A percentile compares a stretch with the other conserved stretches of the same genome.
These are phyloP conservation scores for Trematomus bernacchii DNA, from an alignment of 2,797 vertebrate genomes.

Conservation along the genomic window DNA sequence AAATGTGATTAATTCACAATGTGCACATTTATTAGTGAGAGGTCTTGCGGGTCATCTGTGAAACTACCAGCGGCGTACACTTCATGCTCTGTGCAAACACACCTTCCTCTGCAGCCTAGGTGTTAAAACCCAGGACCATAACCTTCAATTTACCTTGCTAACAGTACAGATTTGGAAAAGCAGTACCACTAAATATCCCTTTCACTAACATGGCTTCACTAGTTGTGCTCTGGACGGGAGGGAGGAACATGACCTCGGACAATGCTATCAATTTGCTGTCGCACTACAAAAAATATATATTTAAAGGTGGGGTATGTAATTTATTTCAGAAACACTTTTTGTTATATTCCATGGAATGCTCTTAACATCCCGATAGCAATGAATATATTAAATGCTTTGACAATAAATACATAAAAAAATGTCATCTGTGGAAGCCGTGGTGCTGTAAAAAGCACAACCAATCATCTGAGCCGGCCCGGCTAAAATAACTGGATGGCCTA, in stretches of 20 bases:
- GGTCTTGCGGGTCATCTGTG: conserved; percentile 31
- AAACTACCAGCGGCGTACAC: conserved; percentile 3
- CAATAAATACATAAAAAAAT: no score
- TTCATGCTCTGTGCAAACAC: background rate
- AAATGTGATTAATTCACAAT: conserved; percentile 18
- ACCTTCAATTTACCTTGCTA: background rate
- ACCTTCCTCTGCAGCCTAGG: background rate
- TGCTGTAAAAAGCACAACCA: no score
- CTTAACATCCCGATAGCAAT: no score
- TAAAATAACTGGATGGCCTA: no score
- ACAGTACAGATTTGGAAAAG: background rate
- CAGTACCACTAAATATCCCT: background rate
- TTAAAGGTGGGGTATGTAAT: no score
- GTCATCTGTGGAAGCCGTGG: no score
- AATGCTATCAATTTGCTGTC: background rate
- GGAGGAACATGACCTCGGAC: background rate
- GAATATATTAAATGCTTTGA: no score
- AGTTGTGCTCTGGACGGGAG: background rate
- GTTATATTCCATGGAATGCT: no score
- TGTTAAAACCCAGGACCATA: background rate
- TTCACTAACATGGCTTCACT: background rate
- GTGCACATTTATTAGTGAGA: conserved; percentile 22
- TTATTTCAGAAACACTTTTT: no score
- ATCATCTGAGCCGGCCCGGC: no score
- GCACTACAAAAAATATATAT: background rate